Evolutionary conservation across 2,888 invertebrate genomes (phyloP), one percentile per base, ranked within the genome.

Genomic region (Megalurothrips usitatus): DNA sequence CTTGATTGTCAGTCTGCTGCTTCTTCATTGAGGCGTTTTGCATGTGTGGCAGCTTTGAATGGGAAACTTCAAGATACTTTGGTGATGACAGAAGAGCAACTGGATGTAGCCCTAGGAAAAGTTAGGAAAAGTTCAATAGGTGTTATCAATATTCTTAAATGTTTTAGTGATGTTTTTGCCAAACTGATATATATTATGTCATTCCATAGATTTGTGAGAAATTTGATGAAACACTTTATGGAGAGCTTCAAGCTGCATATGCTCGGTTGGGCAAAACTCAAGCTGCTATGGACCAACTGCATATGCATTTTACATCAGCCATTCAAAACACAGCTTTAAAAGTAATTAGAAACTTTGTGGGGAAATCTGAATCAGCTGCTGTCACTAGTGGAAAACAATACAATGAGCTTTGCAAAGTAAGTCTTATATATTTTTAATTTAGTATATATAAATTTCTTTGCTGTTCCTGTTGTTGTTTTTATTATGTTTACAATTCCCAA

Each of bases 231-330:
- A 90, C 90, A 17, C 92, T 92, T 10, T 99, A 98, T 86, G 90
- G 91, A 14, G 94, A 96, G 84, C 88, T 98, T 0, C 94, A 96
- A 85, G 92, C 92, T 84, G 98, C 98, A 0, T 99, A 97, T 86
- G 91, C 92, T 68, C 89, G 98, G 34, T 88, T 99, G 6, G 97
- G 96, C 0, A 98, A 98, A 87, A 95, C 95, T 0, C 93, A 97
- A 87, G 93, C 94, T 2, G 96, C 97, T 0, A 94, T 97, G 92
- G 98, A 98, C 87, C 97, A 97, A 86, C 87, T 98, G 14, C 96
- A 96, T 84, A 97, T 98, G 92, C 97, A 98, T 86, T 97, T 96
- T 85, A 94, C 96, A 0, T 96, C 96, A 75, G 95, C 96, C 0
- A 95, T 98, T 23, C 97, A 95, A 84, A 94, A 93, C 83, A 91